Conservation (phyloP, 2,797 vertebrate genomes). For the Morus bassanus region DNA sequence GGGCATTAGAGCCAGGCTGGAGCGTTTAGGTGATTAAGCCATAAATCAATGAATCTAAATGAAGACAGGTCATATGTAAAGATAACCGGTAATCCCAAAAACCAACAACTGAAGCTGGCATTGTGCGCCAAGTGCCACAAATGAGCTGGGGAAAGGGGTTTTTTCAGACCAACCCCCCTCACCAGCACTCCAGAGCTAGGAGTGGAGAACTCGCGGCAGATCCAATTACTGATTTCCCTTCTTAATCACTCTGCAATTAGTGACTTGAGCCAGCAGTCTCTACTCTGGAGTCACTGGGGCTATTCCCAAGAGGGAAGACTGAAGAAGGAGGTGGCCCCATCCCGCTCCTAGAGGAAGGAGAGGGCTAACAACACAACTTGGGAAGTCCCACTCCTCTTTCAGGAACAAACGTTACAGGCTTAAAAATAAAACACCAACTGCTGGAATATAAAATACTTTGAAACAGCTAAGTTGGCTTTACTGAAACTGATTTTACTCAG, state of each 20-base stretch:
- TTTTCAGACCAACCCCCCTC: background rate
- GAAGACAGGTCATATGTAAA: background rate
- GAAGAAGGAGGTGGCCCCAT: background rate
- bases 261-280: background rate
- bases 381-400: background rate
- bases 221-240: background rate
- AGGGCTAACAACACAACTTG: background rate
- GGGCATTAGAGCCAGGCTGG: background rate
- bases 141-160: background rate
- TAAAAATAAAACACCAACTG: background rate
- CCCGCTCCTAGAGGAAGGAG: background rate
- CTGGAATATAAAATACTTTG: background rate
- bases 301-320: background rate
- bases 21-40: background rate
- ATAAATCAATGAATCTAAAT: slow-evolving; percentile 8
- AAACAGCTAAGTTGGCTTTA: background rate
- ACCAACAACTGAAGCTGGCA: background rate
- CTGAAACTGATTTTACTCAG: background rate
- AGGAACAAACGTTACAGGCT: background rate
- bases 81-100: slow-evolving; percentile 8
- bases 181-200: background rate
- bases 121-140: background rate
- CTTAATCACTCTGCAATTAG: background rate
- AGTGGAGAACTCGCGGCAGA: background rate
- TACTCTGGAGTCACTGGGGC: background rate